Conservation (phyloP, 2,113 vertebrate species). For the Machaerirhynchus nigripectus region DNA sequence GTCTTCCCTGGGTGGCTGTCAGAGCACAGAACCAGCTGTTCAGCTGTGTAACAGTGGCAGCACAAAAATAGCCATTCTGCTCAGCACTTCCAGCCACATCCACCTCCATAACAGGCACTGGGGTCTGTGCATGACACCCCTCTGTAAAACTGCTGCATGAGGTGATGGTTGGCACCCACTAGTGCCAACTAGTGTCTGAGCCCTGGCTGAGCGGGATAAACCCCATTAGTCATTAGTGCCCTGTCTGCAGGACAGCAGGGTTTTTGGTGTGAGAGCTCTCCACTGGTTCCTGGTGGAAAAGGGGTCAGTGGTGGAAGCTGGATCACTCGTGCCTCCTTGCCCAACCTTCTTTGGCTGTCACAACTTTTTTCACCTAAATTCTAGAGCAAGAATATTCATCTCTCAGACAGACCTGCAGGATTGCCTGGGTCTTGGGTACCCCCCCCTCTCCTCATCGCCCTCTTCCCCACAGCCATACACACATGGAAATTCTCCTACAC, state of each 20-base stretch:
- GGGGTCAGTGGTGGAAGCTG: background rate
- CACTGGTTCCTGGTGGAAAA: background rate
- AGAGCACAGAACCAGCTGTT: background rate
- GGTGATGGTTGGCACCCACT: background rate
- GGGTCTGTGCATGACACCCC: background rate
- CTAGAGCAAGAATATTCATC: background rate
- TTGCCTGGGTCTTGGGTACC: background rate
- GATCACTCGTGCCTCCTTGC: background rate
- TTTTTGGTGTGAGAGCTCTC: background rate
- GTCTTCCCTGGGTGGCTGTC: background rate
- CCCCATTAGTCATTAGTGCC: background rate
- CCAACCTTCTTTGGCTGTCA: background rate
- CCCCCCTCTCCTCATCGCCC: accelerated
- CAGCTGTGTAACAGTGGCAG: background rate
- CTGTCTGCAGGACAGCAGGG: background rate
- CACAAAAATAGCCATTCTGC: background rate
- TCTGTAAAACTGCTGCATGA: background rate
- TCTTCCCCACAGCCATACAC: background rate
- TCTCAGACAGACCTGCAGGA: background rate
- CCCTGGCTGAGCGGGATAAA: background rate
- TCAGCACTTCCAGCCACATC: background rate
- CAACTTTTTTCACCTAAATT: background rate
- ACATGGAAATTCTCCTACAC: background rate
- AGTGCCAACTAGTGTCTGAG: background rate
- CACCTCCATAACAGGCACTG: background rate